Percentiles rank a stretch among this genome's conserved stretches.
phyloP scores from a whole-genome alignment of 2,888 invertebrate genomes.

The Acanthococcus lagerstroemiae region DNA sequence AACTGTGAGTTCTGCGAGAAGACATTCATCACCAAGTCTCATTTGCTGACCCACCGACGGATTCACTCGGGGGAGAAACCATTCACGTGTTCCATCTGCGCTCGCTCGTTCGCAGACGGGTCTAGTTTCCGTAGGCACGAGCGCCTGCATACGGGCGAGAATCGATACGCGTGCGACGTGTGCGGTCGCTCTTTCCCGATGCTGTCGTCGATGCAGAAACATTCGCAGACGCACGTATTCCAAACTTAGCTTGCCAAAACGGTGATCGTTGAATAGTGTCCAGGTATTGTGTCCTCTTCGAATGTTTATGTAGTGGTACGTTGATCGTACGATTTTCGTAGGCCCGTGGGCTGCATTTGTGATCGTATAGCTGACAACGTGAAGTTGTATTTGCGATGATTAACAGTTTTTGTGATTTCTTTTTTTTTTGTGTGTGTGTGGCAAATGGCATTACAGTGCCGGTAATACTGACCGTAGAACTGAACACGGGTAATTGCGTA shows the following conservation, averaged over 20 bases:
- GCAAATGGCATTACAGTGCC: no score
- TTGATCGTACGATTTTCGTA: no score
- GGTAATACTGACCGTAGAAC: no score
- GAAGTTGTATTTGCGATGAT: no score
- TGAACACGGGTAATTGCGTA: no score
- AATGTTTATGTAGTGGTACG: no score
- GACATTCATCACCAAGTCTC: constrained; percentile 36
- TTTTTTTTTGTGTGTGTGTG: no score
- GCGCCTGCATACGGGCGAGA: constrained; percentile 35
- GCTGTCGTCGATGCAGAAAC: constrained; percentile 33
- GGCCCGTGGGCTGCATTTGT: no score
- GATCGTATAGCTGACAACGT: no score
- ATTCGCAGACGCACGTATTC: constrained; percentile 26
- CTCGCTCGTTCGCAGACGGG: constrained; percentile 35
- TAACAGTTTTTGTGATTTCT: no score
- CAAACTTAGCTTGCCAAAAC: not conserved
- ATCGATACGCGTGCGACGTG: constrained; percentile 33
- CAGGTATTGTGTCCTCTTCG: no score
- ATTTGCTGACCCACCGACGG: constrained; percentile 35
- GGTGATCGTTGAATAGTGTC: no score
- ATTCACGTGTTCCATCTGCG: constrained; percentile 34
- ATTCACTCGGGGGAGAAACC: constrained; percentile 36
- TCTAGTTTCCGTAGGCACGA: constrained; percentile 36
- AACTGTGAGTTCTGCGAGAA: constrained; percentile 35
- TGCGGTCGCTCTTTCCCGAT: constrained; percentile 35